phyloP scores from a whole-genome alignment of 2,888 invertebrate species.

The Digitonthophagus gazella region DNA sequence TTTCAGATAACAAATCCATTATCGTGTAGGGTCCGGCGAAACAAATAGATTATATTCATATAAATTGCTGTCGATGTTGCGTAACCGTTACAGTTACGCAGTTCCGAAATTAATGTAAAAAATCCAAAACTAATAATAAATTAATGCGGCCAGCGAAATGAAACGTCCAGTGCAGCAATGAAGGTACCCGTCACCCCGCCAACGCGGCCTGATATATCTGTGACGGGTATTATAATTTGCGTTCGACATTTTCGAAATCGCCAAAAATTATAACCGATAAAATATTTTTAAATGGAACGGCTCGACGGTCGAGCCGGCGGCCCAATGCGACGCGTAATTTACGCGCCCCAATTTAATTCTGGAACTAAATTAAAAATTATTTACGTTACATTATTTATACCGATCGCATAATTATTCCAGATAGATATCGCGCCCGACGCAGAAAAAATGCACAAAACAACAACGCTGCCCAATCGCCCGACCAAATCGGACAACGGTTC shows the following conservation, averaged over 20 bases:
- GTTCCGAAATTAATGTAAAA: constrained; percentile 1
- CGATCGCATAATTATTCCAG: constrained; percentile 25
- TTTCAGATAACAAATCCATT: not conserved
- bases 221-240: constrained; percentile 27
- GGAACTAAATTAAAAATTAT: constrained; percentile 29
- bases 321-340: constrained; percentile 22
- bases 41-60: not conserved
- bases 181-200: constrained; percentile 20
- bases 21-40: not conserved
- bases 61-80: not conserved
- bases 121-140: not conserved
- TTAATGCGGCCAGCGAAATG: not conserved
- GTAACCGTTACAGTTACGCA: not conserved
- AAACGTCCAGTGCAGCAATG: constrained; percentile 20
- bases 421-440: constrained; percentile 18
- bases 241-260: constrained; percentile 23
- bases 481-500: not conserved
- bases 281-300: constrained; percentile 28
- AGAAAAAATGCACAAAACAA: constrained; percentile 18
- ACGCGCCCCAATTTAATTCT: constrained; percentile 26
- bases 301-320: constrained; percentile 1
- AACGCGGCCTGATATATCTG: constrained; percentile 24
- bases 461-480: not conserved
- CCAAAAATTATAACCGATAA: constrained; percentile 29
- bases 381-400: constrained; percentile 29